These are phyloP conservation scores for Drosophila anomalata DNA, from an alignment of 2,888 invertebrate genomes.

Conservation along the genomic window DNA sequence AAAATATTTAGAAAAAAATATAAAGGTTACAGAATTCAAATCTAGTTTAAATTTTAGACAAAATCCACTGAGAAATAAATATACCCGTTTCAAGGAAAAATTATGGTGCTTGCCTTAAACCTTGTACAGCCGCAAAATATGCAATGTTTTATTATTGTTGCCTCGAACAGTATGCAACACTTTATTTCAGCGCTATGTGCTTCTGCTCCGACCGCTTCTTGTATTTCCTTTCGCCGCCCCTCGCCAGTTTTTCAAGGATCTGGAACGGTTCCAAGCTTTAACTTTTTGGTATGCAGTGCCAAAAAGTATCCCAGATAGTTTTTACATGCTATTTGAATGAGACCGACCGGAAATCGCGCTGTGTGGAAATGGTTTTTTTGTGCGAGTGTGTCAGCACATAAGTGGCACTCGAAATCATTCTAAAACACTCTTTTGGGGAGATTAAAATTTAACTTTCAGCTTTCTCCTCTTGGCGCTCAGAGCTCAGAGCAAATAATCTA, in stretches of 20 bases:
- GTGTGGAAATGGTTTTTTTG: slow-evolving; percentile 13
- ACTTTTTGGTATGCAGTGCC: slow-evolving; percentile 58
- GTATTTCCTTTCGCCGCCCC: slow-evolving; percentile 17
- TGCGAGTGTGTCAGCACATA: slow-evolving; percentile 13
- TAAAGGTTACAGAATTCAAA: not conserved
- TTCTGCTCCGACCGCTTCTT: slow-evolving; percentile 53
- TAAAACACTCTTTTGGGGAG: slow-evolving; percentile 65
- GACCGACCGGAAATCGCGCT: slow-evolving; percentile 70
- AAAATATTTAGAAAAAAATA: not conserved
- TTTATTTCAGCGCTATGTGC: slow-evolving; percentile 71
- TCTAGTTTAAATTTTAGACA: slow-evolving; percentile 15
- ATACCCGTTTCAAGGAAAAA: slow-evolving; percentile 23
- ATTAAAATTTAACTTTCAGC: slow-evolving; percentile 59
- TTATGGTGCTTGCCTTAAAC: slow-evolving; percentile 20
- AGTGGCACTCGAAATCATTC: slow-evolving; percentile 66
- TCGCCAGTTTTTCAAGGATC: slow-evolving; percentile 9
- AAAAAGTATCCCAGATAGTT: slow-evolving; percentile 50
- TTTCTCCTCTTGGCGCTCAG: slow-evolving; percentile 26
- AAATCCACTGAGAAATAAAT: slow-evolving; percentile 16
- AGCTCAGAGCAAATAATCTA: not conserved
- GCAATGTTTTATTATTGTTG: slow-evolving; percentile 77
- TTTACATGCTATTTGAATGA: slow-evolving; percentile 76
- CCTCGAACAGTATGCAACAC: slow-evolving; percentile 76
- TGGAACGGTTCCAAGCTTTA: slow-evolving; percentile 65
- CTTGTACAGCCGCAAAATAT: slow-evolving; percentile 65